Evolutionary conservation across 2,888 invertebrate genomes (phyloP), one percentile per base, ranked within the genome.

Genomic region (Leptinotarsa peninsularis): DNA sequence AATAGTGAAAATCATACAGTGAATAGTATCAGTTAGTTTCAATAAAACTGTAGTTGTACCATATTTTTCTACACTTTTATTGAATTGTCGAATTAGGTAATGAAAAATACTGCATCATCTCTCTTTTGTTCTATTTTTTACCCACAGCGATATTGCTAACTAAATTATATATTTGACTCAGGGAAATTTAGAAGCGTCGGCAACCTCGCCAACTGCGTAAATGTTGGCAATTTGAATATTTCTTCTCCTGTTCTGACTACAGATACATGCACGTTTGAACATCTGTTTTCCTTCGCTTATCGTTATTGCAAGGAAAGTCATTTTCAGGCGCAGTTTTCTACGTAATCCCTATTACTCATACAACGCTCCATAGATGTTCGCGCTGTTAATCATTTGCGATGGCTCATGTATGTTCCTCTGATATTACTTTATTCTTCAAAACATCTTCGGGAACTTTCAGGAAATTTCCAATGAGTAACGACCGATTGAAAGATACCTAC

Each of bases 291-390:
- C 63, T 63, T 63, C 33, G 27, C 63, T 43, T 63, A 63, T 63
- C 63, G 63, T 63, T 33, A 63, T 58, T 10, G 43, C 63, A 14
- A 63, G n/a, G 43, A 63, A 27, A 33, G 33, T 43, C 17, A 63
- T 63, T 63, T 63, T 63, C 63, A 63, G 63, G 63, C 63, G 63
- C 63, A 63, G 63, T 63, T 63, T 63, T 63, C 63, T 43, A 43
- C 63, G 63, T 63, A 63, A 5, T 63, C 43, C 17, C 18, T n/a
- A 63, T 63, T 63, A 63, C 63, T 63, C 63, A 43, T 63, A 33
- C 63, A 63, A 33, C 33, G 63, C 10, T 63, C n/a, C 33, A n/a
- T 52, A 52, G 52, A 43, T 43, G 43, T 33, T 33, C 7, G 50
- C 17, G 17, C 33, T 33, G 27, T 63, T 33, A 63, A n/a, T 63